These are phyloP conservation scores for Cydia fagiglandana DNA, from an alignment of 1,140 invertebrate species.

Conservation along the genomic window DNA sequence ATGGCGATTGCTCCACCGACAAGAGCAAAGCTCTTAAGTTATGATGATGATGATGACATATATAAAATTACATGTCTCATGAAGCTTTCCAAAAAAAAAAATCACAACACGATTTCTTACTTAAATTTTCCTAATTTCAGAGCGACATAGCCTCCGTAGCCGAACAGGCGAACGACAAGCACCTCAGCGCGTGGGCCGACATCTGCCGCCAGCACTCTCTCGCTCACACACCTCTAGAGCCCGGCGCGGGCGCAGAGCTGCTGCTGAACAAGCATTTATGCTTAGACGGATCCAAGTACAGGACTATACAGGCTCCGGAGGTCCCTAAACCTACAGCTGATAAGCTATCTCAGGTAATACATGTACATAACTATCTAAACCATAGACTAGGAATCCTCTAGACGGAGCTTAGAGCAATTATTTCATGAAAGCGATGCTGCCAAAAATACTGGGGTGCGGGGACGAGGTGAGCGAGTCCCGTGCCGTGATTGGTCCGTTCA, in stretches of 20 bases:
- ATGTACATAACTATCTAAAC: slow-evolving; percentile 72
- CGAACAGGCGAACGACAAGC: slow-evolving; percentile 95
- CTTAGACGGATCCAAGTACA: slow-evolving; percentile 85
- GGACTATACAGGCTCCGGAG: slow-evolving; percentile 78
- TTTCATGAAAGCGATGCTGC: too few relatives aligned
- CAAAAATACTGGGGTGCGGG: too few relatives aligned
- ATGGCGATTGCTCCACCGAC: too few relatives aligned
- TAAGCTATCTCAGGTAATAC: slow-evolving; percentile 80
- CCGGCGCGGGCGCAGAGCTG: slow-evolving; percentile 90
- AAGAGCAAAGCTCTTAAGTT: too few relatives aligned
- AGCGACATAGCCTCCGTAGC: slow-evolving; percentile 87
- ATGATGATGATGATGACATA: too few relatives aligned
- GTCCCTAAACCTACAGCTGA: slow-evolving; percentile 82
- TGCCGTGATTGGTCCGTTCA: too few relatives aligned
- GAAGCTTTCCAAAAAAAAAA: too few relatives aligned
- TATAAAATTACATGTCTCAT: too few relatives aligned
- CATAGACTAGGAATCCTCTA: too few relatives aligned
- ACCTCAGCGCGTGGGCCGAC: slow-evolving; percentile 93
- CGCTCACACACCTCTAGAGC: slow-evolving; percentile 91
- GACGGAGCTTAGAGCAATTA: too few relatives aligned
- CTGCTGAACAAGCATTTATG: slow-evolving; percentile 89
- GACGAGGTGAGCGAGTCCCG: too few relatives aligned
- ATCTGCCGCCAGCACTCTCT: slow-evolving; percentile 88
- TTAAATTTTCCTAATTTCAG: slow-evolving; percentile 63
- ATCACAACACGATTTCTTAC: background rate